Percentiles rank a stretch among this genome's conserved stretches.
Conservation (phyloP, 2,113 vertebrate species). For the Atractosteus spatula region DNA sequence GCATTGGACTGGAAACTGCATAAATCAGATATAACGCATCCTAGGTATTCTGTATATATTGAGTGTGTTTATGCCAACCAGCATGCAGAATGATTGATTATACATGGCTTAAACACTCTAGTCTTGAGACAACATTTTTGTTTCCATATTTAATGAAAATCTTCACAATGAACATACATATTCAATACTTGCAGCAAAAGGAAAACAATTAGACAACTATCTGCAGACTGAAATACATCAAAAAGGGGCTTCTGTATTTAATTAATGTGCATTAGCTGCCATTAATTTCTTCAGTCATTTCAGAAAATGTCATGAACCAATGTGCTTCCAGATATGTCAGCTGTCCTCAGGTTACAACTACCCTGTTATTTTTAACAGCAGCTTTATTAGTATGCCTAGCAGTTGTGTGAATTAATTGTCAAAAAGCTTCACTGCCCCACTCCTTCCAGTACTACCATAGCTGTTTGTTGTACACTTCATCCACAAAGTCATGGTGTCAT, state of each 20-base stretch:
- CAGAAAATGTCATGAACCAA: slow-evolving; percentile 12
- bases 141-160: not conserved
- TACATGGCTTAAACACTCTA: no score
- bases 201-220: slow-evolving; percentile 34
- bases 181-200: slow-evolving; percentile 26
- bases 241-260: slow-evolving; percentile 26
- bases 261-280: slow-evolving; percentile 36
- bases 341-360: slow-evolving; percentile 15
- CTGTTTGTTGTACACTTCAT: not conserved
- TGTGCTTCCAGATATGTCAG: slow-evolving; percentile 1
- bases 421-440: slow-evolving; percentile 19
- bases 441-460: slow-evolving; percentile 15
- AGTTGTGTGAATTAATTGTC: slow-evolving; percentile 14
- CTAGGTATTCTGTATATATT: no score
- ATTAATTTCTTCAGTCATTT: slow-evolving; percentile 31
- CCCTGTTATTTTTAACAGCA: slow-evolving; percentile 9
- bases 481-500: not conserved
- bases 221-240: slow-evolving; percentile 37
- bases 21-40: no score
- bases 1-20: no score
- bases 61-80: no score
- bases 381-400: slow-evolving; percentile 26
- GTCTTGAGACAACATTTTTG: no score
- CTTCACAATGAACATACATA: slow-evolving; percentile 18
- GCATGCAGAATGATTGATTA: no score